Conservation (phyloP, 2,888 invertebrate genomes). For the Panopea generosa region DNA sequence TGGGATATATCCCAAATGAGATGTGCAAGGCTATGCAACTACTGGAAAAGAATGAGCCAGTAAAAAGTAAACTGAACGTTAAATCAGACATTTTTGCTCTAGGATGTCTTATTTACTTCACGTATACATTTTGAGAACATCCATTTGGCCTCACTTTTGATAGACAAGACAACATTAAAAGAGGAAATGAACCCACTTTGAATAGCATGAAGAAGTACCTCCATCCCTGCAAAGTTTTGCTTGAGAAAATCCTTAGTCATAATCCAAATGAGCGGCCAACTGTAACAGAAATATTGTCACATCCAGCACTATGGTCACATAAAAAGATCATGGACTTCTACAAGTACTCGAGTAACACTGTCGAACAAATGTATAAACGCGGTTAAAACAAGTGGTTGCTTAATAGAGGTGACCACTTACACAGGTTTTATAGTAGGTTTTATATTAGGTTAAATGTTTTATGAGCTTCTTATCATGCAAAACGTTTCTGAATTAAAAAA, state of each 20-base stretch:
- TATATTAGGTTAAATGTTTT: no score
- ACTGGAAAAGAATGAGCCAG: background rate
- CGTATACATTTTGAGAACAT: background rate
- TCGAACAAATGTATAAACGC: no score
- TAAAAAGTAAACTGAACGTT: background rate
- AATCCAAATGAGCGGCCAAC: constrained; percentile 2
- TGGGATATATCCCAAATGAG: constrained; percentile 5
- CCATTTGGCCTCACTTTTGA: constrained; percentile 2
- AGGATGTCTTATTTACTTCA: constrained; percentile 12
- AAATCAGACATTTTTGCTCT: constrained; percentile 15
- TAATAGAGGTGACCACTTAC: no score
- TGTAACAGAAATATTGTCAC: background rate
- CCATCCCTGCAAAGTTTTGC: background rate
- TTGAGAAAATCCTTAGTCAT: constrained; percentile 6
- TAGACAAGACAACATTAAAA: background rate
- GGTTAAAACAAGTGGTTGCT: no score
- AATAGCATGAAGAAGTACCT: background rate
- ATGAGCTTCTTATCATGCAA: no score
- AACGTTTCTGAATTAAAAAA: no score
- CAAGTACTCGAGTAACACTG: no score
- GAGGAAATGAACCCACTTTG: background rate
- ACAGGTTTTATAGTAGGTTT: no score
- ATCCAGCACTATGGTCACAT: constrained; percentile 7
- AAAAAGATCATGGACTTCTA: background rate
- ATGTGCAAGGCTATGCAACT: background rate